Evolutionary conservation across 2,113 vertebrate species (phyloP), one percentile per base, ranked within the genome.

Genomic region (Rousettus leschenaultii): DNA sequence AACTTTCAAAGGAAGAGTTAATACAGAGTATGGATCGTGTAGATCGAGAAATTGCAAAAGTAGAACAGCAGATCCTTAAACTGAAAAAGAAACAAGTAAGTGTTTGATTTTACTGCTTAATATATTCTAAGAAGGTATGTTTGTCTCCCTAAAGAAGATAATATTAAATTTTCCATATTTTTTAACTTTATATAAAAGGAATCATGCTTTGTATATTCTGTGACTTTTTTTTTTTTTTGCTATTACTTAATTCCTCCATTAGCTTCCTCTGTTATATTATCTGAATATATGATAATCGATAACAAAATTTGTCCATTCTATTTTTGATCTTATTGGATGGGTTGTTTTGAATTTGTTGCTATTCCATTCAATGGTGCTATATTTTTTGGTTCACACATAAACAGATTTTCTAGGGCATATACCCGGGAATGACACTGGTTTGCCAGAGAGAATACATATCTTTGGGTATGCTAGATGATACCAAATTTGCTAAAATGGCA

Each of bases 11-110:
- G 97, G 99, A 99, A 97, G 99, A 99, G 98, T 96, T 99, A 96
- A 99, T 99, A 96, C 99, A 99, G 98, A 99, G 99, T 97, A 99
- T 99, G 99, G 99, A 99, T 97, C 99, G 99, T 0, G 99, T 99
- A 5, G 99, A 99, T 98, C 97, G 99, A 5, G 99, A 99, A 97
- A 99, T 99, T 73, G 99, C 99, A 0, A 99, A 99, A 98, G 99
- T 99, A 89, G 99, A 99, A 94, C 99, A 99, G 97, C 99, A 99
- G 98, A 99, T 99, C 98, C 99, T 99, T 95, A 99, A 99, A 93
- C 97, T 99, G 97, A 99, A 99, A 98, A 99, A 99, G 98, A 99
- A 99, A 92, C 99, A 99, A 99, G 99, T 99, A 98, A 96, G 98
- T 86, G 24, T 43, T 84, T 93, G 26, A 33, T 40, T 85, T 95